A percentile compares a stretch with the other conserved stretches of the same genome.
Conservation (phyloP, 2,797 vertebrate genomes). For the Enteromius viviparus region DNA sequence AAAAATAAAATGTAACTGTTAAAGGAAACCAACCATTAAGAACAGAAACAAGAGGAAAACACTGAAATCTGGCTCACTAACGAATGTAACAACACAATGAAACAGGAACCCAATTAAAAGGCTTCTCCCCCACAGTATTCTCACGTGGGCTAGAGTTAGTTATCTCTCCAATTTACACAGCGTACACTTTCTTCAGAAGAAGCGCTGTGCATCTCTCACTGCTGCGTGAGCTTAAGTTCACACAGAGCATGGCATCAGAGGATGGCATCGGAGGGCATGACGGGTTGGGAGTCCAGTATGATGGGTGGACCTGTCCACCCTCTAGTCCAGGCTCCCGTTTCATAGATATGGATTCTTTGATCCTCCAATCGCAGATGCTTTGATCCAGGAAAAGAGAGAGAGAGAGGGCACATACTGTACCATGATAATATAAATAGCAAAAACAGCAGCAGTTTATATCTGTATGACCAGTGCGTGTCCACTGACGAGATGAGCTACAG, state of each 20-base stretch:
- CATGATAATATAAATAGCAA: background rate
- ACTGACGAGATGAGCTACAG: background rate
- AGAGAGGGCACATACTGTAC: background rate
- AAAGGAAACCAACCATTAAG: background rate
- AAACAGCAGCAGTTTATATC: background rate
- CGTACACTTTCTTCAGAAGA: background rate
- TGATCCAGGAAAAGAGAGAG: background rate
- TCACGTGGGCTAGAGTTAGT: slow-evolving; percentile 31
- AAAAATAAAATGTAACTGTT: background rate
- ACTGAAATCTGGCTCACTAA: slow-evolving; percentile 10
- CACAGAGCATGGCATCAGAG: slow-evolving; percentile 10
- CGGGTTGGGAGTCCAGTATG: background rate
- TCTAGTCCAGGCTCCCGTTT: slow-evolving; percentile 7
- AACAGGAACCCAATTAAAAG: slow-evolving; percentile 42
- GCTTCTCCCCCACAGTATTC: slow-evolving; percentile 19
- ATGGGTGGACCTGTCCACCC: background rate
- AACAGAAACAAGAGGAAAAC: slow-evolving; percentile 31
- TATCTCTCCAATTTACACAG: slow-evolving; percentile 9
- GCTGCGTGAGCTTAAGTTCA: background rate
- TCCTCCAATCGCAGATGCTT: slow-evolving; percentile 4
- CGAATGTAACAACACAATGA: slow-evolving; percentile 40
- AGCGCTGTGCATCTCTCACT: background rate
- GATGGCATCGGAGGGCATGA: background rate
- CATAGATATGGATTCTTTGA: slow-evolving; percentile 36
- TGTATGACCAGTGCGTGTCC: background rate